A percentile compares a stretch with the other conserved stretches of the same genome.
These are phyloP conservation scores for Phragmatobia fuliginosa DNA, from an alignment of 2,888 invertebrate species.

Conservation along the genomic window DNA sequence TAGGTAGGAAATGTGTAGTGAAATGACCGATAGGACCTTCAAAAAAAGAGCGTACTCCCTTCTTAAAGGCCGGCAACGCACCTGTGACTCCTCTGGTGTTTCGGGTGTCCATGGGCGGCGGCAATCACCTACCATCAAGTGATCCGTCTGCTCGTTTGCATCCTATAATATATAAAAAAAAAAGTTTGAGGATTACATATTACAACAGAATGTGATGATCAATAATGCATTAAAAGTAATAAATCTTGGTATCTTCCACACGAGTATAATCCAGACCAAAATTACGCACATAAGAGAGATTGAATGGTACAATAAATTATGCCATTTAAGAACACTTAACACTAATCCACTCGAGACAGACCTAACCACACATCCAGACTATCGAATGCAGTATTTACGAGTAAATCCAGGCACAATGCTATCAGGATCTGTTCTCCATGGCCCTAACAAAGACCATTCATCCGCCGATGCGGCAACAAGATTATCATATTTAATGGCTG, in stretches of 20 bases:
- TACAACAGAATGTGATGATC: neutral
- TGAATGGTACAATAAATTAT: conserved; percentile 9
- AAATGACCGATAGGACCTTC: too few relatives aligned
- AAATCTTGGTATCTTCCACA: neutral
- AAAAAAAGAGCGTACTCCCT: too few relatives aligned
- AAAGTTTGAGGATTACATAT: neutral
- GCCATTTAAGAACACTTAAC: conserved; percentile 11
- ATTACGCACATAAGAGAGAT: neutral
- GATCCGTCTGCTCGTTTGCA: too few relatives aligned
- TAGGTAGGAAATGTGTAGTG: neutral
- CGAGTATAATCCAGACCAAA: neutral
- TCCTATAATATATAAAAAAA: too few relatives aligned
- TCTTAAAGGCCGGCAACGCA: too few relatives aligned
- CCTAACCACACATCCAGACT: conserved; percentile 38
- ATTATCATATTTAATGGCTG: conserved; percentile 74
- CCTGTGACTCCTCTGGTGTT: too few relatives aligned
- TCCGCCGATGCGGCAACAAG: conserved; percentile 61
- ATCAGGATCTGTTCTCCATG: conserved; percentile 54
- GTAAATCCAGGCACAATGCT: conserved; percentile 55
- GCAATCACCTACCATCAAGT: too few relatives aligned
- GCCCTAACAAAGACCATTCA: conserved; percentile 67
- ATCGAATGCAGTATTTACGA: conserved; percentile 48
- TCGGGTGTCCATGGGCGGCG: too few relatives aligned
- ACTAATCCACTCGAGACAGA: conserved; percentile 41
- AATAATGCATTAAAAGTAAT: neutral